Evolutionary conservation across 2,888 invertebrate species (phyloP).

Genomic region (Crepidodera aurea): DNA sequence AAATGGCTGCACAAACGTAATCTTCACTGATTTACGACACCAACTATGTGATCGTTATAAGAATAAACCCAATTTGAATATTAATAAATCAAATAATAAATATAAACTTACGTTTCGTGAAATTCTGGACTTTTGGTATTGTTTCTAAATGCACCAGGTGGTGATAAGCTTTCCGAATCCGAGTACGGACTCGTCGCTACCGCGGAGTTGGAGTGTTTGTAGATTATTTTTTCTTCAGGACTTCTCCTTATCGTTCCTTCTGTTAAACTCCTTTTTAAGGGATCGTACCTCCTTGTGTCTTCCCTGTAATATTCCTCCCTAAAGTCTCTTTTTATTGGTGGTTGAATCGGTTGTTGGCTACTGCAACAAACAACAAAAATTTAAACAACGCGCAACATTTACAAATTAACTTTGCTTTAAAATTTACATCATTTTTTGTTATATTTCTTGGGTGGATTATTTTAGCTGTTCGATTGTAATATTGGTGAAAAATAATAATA

Average conservation of each 20-base stretch:
- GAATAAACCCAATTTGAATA: no score
- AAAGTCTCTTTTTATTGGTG: slow-evolving; percentile 56
- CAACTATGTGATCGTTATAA: no score
- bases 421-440: no score
- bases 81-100: no score
- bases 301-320: slow-evolving; percentile 59
- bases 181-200: slow-evolving; percentile 56
- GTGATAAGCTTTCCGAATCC: slow-evolving; percentile 60
- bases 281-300: slow-evolving; percentile 56
- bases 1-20: no score
- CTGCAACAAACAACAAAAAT: slow-evolving; percentile 8
- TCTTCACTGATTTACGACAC: no score
- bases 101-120: slow-evolving; percentile 63
- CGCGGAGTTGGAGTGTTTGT: slow-evolving; percentile 49
- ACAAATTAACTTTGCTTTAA: no score
- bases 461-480: no score
- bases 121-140: slow-evolving; percentile 61
- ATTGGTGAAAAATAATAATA: no score
- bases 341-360: slow-evolving; percentile 37
- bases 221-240: slow-evolving; percentile 50
- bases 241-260: slow-evolving; percentile 57
- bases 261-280: slow-evolving; percentile 59
- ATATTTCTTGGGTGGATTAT: no score
- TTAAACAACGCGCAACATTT: no score
- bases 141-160: slow-evolving; percentile 58